Evolutionary conservation across 2,888 invertebrate species (phyloP).

Genomic region (Papilio elwesi): DNA sequence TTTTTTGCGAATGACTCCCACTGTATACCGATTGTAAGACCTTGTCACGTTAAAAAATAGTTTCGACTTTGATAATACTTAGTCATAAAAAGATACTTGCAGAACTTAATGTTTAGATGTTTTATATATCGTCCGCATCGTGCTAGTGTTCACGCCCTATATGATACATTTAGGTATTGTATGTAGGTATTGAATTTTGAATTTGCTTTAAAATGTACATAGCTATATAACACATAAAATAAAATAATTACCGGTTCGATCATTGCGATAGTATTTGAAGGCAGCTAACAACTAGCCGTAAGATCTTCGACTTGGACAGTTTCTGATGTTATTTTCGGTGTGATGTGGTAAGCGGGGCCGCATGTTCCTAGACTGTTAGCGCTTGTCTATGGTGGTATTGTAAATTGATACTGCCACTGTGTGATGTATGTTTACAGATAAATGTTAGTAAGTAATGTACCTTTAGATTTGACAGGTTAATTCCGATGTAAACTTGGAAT

Average conservation of each 20-base stretch:
- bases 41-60: too few relatives aligned
- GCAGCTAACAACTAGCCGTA: too few relatives aligned
- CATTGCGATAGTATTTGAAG: too few relatives aligned
- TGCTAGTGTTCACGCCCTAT: too few relatives aligned
- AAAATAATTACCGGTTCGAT: not conserved
- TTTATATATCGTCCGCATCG: too few relatives aligned
- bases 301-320: not conserved
- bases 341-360: not conserved
- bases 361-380: slow-evolving; percentile 30
- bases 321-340: not conserved
- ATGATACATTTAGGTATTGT: too few relatives aligned
- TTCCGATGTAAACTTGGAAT: not conserved
- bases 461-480: slow-evolving; percentile 26
- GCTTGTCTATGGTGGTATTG: not conserved
- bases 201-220: slow-evolving; percentile 1
- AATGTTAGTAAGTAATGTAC: slow-evolving; percentile 8
- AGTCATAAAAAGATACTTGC: too few relatives aligned
- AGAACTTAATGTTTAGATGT: too few relatives aligned
- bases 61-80: too few relatives aligned
- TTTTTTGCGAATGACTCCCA: too few relatives aligned
- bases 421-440: slow-evolving; percentile 10
- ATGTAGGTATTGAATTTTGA: too few relatives aligned
- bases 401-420: not conserved
- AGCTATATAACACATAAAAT: not conserved
- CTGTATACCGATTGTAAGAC: too few relatives aligned